These are phyloP conservation scores for Lepidurus apus DNA, from an alignment of 1,140 invertebrate species.

Conservation along the genomic window DNA sequence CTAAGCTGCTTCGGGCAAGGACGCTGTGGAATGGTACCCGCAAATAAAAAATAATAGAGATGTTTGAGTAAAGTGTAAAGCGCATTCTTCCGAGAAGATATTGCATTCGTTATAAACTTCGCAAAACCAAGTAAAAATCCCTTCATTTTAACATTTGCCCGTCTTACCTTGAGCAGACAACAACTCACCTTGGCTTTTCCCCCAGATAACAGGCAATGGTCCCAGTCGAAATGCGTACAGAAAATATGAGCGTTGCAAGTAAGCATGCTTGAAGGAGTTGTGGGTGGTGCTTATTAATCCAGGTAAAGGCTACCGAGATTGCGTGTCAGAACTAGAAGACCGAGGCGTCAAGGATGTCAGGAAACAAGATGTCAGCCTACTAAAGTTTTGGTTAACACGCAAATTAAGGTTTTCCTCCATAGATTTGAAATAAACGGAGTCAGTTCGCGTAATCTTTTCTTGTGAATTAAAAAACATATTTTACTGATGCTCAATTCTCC, in stretches of 20 bases:
- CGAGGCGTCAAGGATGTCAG: constrained; percentile 1
- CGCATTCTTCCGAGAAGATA: too few species aligned
- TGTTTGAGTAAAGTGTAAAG: too few species aligned
- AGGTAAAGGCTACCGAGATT: background rate
- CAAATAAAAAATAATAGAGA: too few species aligned
- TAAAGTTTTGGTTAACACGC: background rate
- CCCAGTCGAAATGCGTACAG: background rate
- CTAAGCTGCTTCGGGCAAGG: too few species aligned
- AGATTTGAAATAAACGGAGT: background rate
- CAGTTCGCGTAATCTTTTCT: too few species aligned
- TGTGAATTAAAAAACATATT: too few species aligned
- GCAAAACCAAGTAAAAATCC: background rate
- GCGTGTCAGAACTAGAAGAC: background rate
- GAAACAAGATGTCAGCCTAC: background rate
- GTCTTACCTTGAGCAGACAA: background rate
- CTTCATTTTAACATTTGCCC: background rate
- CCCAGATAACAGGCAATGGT: background rate
- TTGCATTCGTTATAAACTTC: too few species aligned
- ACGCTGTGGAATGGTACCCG: too few species aligned
- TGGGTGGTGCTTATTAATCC: constrained; percentile 12
- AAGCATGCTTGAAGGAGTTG: background rate
- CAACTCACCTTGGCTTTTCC: background rate
- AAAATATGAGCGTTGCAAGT: background rate
- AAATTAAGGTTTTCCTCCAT: background rate
- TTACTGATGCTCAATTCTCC: too few species aligned